Evolutionary conservation across 2,113 vertebrate genomes (phyloP), one percentile per base, ranked within the genome.

Genomic region (Scatophagus argus): DNA sequence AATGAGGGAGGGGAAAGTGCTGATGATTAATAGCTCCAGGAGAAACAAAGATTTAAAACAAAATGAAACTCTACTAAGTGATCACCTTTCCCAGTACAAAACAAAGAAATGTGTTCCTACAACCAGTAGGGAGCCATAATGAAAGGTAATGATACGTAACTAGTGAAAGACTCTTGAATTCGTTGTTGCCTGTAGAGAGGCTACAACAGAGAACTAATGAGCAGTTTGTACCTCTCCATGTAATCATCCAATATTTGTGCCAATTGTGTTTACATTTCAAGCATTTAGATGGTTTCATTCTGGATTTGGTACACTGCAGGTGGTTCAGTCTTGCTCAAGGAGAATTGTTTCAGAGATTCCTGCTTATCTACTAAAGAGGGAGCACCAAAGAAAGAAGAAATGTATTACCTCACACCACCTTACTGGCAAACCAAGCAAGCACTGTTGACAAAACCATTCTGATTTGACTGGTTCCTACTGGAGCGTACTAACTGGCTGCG

Each of bases 161-260:
- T 52, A 10, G 25, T 74, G n/a, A 52, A 27, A 16, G 25, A 4
- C 14, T 41, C 34, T 69, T 69, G 10, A 78, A 29, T 46, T 36
- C 7, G 23, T 21, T 67, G 64, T 55, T 75, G 32, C 61, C 68
- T n/a, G n/a, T n/a, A n/a, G n/a, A n/a, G n/a, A n/a, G n/a, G n/a
- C n/a, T n/a, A n/a, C n/a, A n/a, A n/a, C n/a, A 59, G 27, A 59
- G 27, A 17, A 66, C 58, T 59, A 34, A 60, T 25, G 43, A 75
- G 31, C 38, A 46, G 19, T 32, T 39, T 25, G 31, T 19, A n/a
- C n/a, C 49, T 64, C 17, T 61, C 23, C 12, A 29, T 32, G 10
- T 32, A 39, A 56, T 55, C 21, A 36, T 32, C 34, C 1, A 51
- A 17, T 23, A 27, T 31, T 31, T 4, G 3, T 41, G 25, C 8